phyloP scores from a whole-genome alignment of 2,113 vertebrate species.

The Phaethon lepturus region DNA sequence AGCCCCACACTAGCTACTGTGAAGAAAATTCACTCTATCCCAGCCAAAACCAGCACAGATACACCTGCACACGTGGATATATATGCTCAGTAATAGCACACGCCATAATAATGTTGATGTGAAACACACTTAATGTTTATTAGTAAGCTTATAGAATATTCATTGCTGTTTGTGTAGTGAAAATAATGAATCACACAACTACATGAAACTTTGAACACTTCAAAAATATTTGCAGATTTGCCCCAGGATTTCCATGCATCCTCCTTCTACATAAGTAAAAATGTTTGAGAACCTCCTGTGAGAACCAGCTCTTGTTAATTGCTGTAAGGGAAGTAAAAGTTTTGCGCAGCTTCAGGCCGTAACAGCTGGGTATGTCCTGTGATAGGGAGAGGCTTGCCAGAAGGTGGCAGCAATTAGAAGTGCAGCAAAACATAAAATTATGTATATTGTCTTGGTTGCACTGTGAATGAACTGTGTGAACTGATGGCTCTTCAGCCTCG shows the following conservation, averaged over 20 bases:
- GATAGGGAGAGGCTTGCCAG: not conserved
- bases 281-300: not conserved
- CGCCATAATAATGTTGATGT: not conserved
- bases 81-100: not conserved
- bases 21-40: no score
- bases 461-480: not conserved
- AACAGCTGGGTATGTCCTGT: not conserved
- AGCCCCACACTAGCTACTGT: no score
- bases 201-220: not conserved
- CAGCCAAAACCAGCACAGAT: no score
- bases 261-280: not conserved
- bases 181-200: not conserved
- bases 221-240: not conserved
- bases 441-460: not conserved
- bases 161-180: not conserved
- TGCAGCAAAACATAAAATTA: not conserved
- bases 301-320: not conserved
- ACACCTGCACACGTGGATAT: no score
- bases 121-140: not conserved
- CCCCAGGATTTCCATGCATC: not conserved
- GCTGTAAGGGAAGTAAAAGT: not conserved
- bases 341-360: not conserved
- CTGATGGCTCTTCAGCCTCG: not conserved
- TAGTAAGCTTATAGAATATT: not conserved
- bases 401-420: slow-evolving; percentile 52